phyloP scores from a whole-genome alignment of 2,888 invertebrate species.

The Macaria liturata region DNA sequence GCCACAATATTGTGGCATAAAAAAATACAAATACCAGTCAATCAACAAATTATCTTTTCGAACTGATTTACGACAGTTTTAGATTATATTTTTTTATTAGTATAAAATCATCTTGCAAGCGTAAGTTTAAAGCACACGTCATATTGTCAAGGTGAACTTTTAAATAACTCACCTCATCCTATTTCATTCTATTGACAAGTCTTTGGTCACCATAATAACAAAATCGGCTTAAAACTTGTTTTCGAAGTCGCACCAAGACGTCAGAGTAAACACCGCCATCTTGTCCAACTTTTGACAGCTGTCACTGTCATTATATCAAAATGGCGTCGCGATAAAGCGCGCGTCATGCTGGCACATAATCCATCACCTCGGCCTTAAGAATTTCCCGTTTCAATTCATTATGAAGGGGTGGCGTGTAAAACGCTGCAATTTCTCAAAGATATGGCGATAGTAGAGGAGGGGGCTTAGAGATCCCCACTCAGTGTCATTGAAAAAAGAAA shows the following conservation, averaged over 20 bases:
- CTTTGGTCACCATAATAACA: neutral
- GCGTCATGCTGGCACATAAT: conserved; percentile 32
- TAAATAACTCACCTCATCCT: too few species aligned
- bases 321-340: conserved; percentile 31
- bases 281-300: conserved; percentile 33
- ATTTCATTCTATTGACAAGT: too few species aligned
- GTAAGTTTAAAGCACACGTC: too few species aligned
- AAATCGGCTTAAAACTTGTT: conserved; percentile 8
- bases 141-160: too few species aligned
- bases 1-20: too few species aligned
- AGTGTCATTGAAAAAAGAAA: too few species aligned
- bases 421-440: conserved; percentile 37
- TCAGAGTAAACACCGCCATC: conserved; percentile 28
- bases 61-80: too few species aligned
- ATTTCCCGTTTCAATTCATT: conserved; percentile 38
- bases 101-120: too few species aligned
- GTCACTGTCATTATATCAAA: conserved; percentile 35
- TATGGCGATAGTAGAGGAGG: conserved; percentile 30
- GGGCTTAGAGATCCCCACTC: conserved; percentile 5
- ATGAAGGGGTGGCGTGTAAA: conserved; percentile 32
- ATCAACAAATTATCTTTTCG: too few species aligned
- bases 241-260: neutral
- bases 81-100: too few species aligned
- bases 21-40: too few species aligned
- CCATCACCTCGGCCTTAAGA: conserved; percentile 35